Evolutionary conservation across 2,888 invertebrate species (phyloP), one percentile per base, ranked within the genome.

Genomic region (Scaptomyza flava): DNA sequence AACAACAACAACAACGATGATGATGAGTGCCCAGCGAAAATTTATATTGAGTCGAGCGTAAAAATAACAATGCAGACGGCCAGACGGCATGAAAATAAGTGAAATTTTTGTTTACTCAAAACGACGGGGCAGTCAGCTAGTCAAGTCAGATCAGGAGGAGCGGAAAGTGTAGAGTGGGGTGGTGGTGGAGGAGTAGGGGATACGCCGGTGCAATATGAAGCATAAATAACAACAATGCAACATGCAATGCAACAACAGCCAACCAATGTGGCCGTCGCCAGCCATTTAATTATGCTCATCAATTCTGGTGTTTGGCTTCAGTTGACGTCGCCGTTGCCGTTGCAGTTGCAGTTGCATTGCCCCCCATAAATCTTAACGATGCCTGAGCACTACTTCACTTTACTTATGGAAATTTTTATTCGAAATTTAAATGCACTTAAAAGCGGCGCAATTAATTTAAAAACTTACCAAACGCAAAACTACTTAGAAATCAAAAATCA

Each of bases 11-110:
- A 33, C 41, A 33, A 36, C 54, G 48, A 47, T 43, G 11, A 47
- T 43, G 11, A 52, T 51, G 46, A 56, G 38, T 62, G 51, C 50
- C 41, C 47, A 53, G 70, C 77, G 68, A 87, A 81, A 77, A 87
- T 83, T 77, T 87, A 79, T 83, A 83, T 83, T 79, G 82, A 87
- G 82, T 87, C 85, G 87, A 83, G 82, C 87, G 82, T 83, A 83
- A 83, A 83, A 83, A 87, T 87, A 83, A 87, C 87, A 87, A 83
- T 87, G 87, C 83, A 77, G 59, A 73, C 59, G 65, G 65, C 68
- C 87, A 82, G 82, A 82, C 82, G 72, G 82, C 82, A 83, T 83
- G 85, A 85, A 83, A 83, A 83, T 87, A 83, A 83, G 82, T 83
- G 87, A 87, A 83, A 87, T 83, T 85, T 74, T 87, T 83, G 82